Evolutionary conservation across 2,113 vertebrate species (phyloP).

Genomic region (Sclerurus mexicanus): DNA sequence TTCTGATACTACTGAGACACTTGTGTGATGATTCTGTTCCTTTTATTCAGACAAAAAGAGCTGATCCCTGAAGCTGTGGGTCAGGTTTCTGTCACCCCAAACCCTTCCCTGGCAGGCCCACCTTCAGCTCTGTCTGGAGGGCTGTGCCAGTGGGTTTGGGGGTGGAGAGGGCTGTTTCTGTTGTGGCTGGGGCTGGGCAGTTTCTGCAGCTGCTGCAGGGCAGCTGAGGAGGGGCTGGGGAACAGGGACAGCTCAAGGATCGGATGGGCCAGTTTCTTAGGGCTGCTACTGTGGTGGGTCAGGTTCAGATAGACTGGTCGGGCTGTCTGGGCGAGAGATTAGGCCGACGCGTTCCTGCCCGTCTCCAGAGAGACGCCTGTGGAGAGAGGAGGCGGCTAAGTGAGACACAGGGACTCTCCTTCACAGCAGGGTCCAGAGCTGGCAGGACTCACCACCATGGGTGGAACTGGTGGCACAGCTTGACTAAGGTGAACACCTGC

Average conservation of each 20-base stretch:
- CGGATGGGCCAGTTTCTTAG: background rate
- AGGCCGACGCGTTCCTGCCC: background rate
- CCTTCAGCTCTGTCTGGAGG: background rate
- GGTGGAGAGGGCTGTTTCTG: background rate
- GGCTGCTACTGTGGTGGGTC: background rate
- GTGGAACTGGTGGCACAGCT: background rate
- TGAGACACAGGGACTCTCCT: background rate
- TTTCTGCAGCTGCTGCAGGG: background rate
- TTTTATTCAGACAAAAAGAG: background rate
- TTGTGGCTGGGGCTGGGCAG: background rate
- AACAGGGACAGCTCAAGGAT: background rate
- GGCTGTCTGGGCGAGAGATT: background rate
- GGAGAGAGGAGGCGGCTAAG: background rate
- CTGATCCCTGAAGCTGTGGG: background rate
- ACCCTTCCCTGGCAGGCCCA: background rate
- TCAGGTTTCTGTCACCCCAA: background rate
- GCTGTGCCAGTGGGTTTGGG: background rate
- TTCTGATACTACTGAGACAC: background rate
- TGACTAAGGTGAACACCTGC: background rate
- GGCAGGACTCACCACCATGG: background rate
- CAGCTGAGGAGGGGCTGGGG: background rate
- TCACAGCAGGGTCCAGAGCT: background rate
- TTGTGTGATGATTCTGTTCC: background rate
- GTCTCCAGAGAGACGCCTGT: background rate
- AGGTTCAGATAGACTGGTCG: background rate